Evolutionary conservation across 2,797 vertebrate genomes (phyloP).

Genomic region (Gorsachius magnificus): DNA sequence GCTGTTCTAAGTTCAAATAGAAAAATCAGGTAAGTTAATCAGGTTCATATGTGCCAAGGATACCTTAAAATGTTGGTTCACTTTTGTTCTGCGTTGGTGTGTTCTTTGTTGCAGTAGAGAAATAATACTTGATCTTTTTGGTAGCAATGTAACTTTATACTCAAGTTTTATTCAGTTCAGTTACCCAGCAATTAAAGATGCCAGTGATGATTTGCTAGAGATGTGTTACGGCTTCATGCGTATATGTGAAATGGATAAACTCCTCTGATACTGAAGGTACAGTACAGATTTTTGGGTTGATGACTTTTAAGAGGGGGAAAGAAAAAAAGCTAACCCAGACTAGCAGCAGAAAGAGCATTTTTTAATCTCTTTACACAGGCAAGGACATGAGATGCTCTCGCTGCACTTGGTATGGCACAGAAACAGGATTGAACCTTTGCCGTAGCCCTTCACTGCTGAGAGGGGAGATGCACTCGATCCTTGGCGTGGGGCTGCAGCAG

Average conservation of each 20-base stretch:
- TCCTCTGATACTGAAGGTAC: neutral
- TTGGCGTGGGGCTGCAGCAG: neutral
- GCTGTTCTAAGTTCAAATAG: neutral
- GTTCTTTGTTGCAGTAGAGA: neutral
- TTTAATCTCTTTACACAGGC: neutral
- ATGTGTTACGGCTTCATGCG: neutral
- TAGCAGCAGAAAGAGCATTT: neutral
- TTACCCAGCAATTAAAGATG: neutral
- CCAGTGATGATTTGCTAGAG: too few relatives aligned
- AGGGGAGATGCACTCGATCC: neutral
- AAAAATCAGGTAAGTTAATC: too few relatives aligned
- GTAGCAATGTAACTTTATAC: neutral
- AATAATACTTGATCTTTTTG: neutral
- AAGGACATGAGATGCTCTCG: neutral
- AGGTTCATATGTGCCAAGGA: neutral
- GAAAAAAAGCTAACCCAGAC: neutral
- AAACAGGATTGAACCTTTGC: neutral
- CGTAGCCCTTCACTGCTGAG: rapidly evolving
- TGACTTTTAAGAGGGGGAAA: neutral
- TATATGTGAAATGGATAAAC: neutral
- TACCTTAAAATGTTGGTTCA: neutral
- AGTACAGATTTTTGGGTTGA: too few relatives aligned
- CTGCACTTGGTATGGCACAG: rapidly evolving
- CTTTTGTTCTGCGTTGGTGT: neutral
- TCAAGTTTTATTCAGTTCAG: neutral